Conservation (phyloP, 2,797 vertebrate species). For the Eleutherodactylus coqui region DNA sequence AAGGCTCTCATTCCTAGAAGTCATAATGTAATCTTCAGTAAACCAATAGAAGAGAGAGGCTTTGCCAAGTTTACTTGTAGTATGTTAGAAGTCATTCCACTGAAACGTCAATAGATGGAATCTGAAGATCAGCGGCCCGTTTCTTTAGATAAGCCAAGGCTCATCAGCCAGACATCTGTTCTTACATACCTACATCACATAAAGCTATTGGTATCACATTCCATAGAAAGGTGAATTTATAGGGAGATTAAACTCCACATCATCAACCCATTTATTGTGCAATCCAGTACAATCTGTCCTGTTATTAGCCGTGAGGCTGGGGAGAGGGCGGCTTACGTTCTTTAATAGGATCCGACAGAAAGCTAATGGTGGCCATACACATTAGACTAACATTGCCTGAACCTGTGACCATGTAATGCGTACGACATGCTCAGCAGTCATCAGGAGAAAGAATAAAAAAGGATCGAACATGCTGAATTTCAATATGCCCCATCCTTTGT, state of each 20-base stretch:
- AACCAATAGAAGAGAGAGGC: not conserved
- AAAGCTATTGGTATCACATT: no score
- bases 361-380: not conserved
- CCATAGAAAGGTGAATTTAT: no score
- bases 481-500: no score
- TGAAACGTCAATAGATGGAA: not conserved
- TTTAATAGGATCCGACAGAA: not conserved
- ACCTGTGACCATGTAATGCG: no score
- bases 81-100: not conserved
- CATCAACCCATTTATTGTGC: not conserved
- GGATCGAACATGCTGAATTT: no score
- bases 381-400: no score
- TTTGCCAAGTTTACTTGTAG: not conserved
- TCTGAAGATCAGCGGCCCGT: not conserved
- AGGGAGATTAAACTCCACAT: no score
- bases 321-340: not conserved
- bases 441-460: no score
- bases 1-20: no score
- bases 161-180: not conserved
- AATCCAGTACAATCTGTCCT: no score
- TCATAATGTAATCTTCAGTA: not conserved
- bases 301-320: not conserved
- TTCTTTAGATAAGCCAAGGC: no score
- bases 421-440: no score
- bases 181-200: not conserved